Conservation (phyloP, 2,113 vertebrate species). For the Caretta caretta region DNA sequence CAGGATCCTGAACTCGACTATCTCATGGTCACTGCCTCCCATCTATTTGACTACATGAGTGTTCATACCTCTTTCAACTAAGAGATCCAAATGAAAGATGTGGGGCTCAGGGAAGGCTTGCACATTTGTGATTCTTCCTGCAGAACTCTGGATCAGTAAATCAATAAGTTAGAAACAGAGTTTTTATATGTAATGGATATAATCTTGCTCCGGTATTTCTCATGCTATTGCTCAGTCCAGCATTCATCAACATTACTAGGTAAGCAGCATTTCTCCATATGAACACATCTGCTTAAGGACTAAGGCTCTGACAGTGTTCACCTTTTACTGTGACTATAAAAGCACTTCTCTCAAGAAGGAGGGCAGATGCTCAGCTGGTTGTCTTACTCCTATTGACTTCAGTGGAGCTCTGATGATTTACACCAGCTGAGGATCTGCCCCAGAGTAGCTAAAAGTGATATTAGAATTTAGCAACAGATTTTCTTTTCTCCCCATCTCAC, state of each 20-base stretch:
- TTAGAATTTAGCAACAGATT: neutral
- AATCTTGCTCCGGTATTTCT: neutral
- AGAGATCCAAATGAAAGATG: neutral
- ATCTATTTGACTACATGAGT: neutral
- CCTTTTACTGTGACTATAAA: accelerated
- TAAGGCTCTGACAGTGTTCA: accelerated
- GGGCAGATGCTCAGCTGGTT: neutral
- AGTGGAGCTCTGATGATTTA: neutral
- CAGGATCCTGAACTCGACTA: too few species aligned
- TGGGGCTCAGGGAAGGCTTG: neutral
- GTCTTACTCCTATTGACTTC: neutral
- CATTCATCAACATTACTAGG: neutral
- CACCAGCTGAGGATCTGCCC: neutral
- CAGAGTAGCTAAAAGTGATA: neutral
- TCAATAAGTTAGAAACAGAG: neutral
- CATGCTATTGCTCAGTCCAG: neutral
- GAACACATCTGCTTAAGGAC: neutral
- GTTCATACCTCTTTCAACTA: neutral
- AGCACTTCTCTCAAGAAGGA: neutral
- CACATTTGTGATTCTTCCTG: neutral
- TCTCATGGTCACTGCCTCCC: too few species aligned
- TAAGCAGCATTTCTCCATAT: neutral
- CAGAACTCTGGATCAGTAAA: constrained; percentile 29
- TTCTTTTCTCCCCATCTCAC: neutral
- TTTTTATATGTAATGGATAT: neutral